These are phyloP conservation scores for Enteromius fasciolatus DNA, from an alignment of 2,797 vertebrate species.

Conservation along the genomic window DNA sequence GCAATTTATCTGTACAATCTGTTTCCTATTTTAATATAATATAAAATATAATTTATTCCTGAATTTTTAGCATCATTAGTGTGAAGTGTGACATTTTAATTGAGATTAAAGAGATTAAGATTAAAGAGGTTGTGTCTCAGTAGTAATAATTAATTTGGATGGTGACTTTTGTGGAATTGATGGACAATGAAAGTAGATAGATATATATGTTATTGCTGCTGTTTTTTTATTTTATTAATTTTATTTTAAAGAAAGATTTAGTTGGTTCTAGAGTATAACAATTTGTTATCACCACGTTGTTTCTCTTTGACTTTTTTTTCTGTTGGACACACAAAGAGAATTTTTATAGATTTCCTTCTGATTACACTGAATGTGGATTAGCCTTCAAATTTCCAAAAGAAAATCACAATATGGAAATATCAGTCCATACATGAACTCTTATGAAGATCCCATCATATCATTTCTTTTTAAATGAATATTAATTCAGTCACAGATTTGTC, in stretches of 20 bases:
- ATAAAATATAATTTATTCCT: background rate
- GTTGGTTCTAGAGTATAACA: too few relatives aligned
- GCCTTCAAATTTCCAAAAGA: background rate
- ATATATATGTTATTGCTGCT: too few relatives aligned
- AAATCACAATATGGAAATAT: background rate
- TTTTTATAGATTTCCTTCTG: background rate
- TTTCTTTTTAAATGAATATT: background rate
- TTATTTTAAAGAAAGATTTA: too few relatives aligned
- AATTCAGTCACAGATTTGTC: background rate
- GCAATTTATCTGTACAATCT: background rate
- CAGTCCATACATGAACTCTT: background rate
- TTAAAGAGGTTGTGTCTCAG: too few relatives aligned
- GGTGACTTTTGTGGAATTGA: too few relatives aligned
- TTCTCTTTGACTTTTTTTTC: too few relatives aligned
- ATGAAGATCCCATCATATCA: background rate
- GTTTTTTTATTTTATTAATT: too few relatives aligned
- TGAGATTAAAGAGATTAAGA: too few relatives aligned
- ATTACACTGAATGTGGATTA: background rate
- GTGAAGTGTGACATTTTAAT: too few relatives aligned
- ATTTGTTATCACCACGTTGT: too few relatives aligned
- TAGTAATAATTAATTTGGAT: too few relatives aligned
- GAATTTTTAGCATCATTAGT: background rate
- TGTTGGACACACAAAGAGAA: background rate
- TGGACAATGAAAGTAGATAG: too few relatives aligned
- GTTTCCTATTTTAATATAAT: background rate